Conservation (phyloP, 2,113 vertebrate genomes). For the Oplegnathus fasciatus region DNA sequence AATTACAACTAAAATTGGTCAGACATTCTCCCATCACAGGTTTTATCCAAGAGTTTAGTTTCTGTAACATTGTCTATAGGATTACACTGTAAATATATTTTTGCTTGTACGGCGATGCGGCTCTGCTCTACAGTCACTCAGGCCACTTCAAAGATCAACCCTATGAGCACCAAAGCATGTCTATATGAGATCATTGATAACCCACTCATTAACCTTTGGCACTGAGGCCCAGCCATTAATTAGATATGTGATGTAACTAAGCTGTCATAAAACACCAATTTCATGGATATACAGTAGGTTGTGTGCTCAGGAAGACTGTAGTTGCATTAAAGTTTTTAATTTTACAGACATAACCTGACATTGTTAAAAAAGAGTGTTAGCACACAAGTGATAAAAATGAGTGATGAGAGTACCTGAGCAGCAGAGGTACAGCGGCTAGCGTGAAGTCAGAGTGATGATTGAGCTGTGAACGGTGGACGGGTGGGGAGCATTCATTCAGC, state of each 20-base stretch:
- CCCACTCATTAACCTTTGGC: neutral
- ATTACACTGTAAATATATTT: neutral
- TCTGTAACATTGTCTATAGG: neutral
- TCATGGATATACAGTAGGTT: neutral
- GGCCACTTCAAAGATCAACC: neutral
- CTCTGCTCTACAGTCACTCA: neutral
- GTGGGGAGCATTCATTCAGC: conserved; percentile 31
- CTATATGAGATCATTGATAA: neutral
- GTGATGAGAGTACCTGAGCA: conserved; percentile 4
- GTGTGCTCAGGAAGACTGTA: neutral
- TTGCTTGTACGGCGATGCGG: neutral
- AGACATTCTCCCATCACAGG: neutral
- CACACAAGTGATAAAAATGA: conserved; percentile 15
- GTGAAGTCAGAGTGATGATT: conserved; percentile 35
- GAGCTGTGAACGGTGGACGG: conserved; percentile 29
- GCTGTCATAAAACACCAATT: neutral
- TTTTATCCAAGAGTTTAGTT: neutral
- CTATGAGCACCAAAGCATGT: neutral
- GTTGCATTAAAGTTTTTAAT: conserved; percentile 3
- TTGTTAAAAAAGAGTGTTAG: neutral
- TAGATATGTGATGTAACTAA: neutral
- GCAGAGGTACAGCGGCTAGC: neutral
- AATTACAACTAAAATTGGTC: too few relatives aligned
- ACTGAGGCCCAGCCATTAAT: neutral
- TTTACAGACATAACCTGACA: neutral